Percentiles rank a stretch among this genome's conserved stretches.
Conservation (phyloP, 2,888 invertebrate species). For the Polyommatus icarus region DNA sequence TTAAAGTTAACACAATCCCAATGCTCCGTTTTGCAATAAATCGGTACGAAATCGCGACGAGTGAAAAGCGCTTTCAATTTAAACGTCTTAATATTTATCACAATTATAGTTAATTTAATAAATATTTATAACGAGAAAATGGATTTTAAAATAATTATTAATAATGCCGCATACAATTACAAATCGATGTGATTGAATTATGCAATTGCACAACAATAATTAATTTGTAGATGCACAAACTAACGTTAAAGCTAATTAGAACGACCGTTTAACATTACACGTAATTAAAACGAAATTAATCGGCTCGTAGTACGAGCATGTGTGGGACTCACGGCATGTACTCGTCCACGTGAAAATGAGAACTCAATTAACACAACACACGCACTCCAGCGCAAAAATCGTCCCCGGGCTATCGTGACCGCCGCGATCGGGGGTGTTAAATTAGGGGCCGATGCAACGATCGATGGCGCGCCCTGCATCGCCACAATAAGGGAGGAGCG, state of each 20-base stretch:
- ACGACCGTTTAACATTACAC: constrained; percentile 43
- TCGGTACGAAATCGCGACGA: background rate
- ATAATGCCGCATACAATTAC: background rate
- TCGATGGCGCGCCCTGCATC: constrained; percentile 76
- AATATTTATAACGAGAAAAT: background rate
- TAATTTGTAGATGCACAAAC: constrained; percentile 36
- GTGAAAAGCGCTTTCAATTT: background rate
- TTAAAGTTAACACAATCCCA: background rate
- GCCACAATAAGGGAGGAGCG: constrained; percentile 78
- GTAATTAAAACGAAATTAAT: constrained; percentile 52
- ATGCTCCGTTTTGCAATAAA: background rate
- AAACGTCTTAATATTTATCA: background rate
- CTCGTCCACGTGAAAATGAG: constrained; percentile 56
- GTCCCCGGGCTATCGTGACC: constrained; percentile 53
- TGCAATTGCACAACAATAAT: constrained; percentile 42
- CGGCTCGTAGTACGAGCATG: constrained; percentile 10
- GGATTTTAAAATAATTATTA: background rate
- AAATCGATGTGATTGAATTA: constrained; percentile 31
- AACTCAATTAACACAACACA: constrained; percentile 61
- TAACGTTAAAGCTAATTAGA: constrained; percentile 42
- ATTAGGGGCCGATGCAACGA: constrained; percentile 70
- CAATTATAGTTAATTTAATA: background rate
- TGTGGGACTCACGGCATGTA: constrained; percentile 39
- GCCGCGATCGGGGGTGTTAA: constrained; percentile 52
- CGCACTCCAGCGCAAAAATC: constrained; percentile 64